phyloP scores from a whole-genome alignment of 2,113 vertebrate species.

The Myotis davidii region DNA sequence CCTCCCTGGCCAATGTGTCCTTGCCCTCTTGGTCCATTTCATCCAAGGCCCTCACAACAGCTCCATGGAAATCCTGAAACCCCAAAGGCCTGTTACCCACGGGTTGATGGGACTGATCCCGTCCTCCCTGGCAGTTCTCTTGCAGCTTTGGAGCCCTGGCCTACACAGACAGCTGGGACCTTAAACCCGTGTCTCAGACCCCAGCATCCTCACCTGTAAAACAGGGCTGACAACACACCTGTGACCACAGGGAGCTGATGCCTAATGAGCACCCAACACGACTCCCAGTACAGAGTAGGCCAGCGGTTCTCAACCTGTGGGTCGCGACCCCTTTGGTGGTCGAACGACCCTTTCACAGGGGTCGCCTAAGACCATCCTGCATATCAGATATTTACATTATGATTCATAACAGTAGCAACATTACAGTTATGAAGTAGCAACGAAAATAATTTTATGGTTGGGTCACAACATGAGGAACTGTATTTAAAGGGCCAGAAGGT shows the following conservation, averaged over 20 bases:
- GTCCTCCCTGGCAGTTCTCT: neutral
- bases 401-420: no score
- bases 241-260: neutral
- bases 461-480: no score
- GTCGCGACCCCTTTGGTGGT: no score
- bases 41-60: constrained; percentile 85
- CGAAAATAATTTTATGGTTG: no score
- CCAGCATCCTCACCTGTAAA: neutral
- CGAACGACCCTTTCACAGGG: no score
- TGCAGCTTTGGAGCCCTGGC: neutral
- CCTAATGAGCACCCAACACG: neutral
- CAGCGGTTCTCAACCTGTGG: no score
- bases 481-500: no score
- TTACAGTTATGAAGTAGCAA: no score
- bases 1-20: constrained; percentile 85
- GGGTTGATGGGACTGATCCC: neutral
- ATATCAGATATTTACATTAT: no score
- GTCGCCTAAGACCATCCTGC: no score
- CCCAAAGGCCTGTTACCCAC: neutral
- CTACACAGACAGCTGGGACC: neutral
- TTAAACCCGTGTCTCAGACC: neutral
- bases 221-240: neutral
- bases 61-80: constrained; percentile 91
- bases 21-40: constrained; percentile 82
- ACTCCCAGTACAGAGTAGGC: neutral